Evolutionary conservation across 2,888 invertebrate species (phyloP).

Genomic region (Xanthorhoe designata): DNA sequence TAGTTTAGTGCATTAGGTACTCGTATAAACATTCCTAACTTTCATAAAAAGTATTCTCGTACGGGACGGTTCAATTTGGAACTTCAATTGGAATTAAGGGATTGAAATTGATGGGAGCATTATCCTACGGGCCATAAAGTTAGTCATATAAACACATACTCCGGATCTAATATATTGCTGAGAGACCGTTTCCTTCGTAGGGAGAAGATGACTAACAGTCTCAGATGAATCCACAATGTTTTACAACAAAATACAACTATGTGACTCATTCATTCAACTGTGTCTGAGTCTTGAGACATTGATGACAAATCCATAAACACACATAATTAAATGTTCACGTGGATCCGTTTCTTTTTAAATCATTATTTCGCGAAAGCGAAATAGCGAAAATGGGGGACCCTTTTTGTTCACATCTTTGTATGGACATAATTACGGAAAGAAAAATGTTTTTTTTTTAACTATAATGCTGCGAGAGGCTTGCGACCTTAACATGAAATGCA

Average conservation of each 20-base stretch:
- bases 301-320: conserved; percentile 39
- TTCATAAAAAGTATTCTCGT: too few species aligned
- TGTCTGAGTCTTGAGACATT: conserved; percentile 40
- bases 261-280: conserved; percentile 54
- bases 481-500: too few species aligned
- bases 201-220: conserved; percentile 1
- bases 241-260: conserved; percentile 51
- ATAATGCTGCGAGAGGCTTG: too few species aligned
- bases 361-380: too few species aligned
- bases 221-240: conserved; percentile 52
- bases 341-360: not conserved
- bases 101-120: not conserved
- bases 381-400: too few species aligned
- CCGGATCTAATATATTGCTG: not conserved
- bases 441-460: too few species aligned
- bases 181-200: not conserved
- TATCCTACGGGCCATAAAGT: not conserved
- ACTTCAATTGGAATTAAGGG: too few species aligned
- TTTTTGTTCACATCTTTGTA: too few species aligned
- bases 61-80: too few species aligned
- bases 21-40: too few species aligned
- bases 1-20: too few species aligned
- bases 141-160: not conserved
- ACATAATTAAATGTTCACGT: not conserved
- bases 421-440: too few species aligned